Conservation (phyloP, 2,113 vertebrate species). For the Asarcornis scutulata region DNA sequence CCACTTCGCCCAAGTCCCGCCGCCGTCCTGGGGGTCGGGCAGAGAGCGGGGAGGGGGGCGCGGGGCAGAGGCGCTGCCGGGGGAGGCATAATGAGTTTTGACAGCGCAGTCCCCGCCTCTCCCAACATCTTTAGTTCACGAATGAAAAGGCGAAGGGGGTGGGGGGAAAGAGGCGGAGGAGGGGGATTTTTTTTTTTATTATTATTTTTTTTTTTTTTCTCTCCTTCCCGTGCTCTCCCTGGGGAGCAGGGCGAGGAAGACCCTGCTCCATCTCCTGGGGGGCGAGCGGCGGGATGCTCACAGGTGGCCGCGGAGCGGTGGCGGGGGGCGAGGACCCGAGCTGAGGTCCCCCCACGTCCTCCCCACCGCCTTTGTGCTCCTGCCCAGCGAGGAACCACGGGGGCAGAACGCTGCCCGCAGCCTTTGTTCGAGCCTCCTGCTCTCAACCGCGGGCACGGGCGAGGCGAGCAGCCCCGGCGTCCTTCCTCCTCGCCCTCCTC, state of each 20-base stretch:
- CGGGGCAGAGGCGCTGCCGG: background rate
- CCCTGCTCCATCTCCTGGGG: background rate
- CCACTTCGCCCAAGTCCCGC: background rate
- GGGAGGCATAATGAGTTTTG: background rate
- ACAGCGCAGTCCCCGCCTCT: conserved; percentile 15
- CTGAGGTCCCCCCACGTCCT: background rate
- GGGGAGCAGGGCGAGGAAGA: background rate
- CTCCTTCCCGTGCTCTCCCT: background rate
- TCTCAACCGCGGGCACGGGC: background rate
- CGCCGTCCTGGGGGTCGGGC: background rate
- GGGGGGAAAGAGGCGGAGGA: background rate
- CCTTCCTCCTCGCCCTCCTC: background rate
- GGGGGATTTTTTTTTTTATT: background rate
- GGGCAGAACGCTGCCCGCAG: conserved; percentile 59
- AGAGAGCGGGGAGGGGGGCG: background rate
- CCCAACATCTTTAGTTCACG: background rate
- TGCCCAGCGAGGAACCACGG: conserved; percentile 65
- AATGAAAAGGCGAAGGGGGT: background rate
- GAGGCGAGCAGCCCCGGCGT: background rate
- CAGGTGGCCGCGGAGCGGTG: background rate
- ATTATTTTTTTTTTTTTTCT: background rate
- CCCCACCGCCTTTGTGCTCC: conserved; percentile 69
- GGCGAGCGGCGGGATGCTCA: background rate
- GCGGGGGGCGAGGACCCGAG: background rate
- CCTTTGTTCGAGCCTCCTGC: conserved; percentile 43